Evolutionary conservation across 2,113 vertebrate species (phyloP).

Genomic region (Eidolon helvum): DNA sequence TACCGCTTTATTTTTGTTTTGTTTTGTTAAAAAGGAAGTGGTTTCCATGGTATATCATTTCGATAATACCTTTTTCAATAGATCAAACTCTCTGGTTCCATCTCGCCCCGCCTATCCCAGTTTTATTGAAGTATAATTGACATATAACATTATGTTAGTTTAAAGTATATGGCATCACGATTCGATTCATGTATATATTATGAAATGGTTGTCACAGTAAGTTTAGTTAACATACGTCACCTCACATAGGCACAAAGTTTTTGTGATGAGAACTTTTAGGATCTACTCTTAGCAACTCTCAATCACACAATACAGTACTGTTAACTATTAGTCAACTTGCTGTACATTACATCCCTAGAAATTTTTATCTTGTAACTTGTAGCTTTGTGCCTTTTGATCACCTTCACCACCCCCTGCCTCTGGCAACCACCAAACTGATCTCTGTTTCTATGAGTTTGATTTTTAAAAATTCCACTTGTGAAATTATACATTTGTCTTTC

Average conservation of each 20-base stretch:
- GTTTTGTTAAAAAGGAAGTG: conserved; percentile 36
- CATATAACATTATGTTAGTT: not conserved
- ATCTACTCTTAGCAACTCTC: not conserved
- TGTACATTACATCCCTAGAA: not conserved
- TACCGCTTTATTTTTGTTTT: not conserved
- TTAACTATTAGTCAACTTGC: not conserved
- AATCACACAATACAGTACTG: not conserved
- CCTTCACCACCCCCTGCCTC: not conserved
- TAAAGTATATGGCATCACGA: not conserved
- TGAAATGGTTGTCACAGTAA: not conserved
- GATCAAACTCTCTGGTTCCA: not conserved
- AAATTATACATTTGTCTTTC: not conserved
- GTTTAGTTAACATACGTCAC: not conserved
- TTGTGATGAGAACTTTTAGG: not conserved
- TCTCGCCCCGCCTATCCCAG: not conserved
- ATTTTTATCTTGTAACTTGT: not conserved
- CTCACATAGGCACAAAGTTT: not conserved
- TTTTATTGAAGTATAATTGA: not conserved
- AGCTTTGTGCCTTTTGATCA: not conserved
- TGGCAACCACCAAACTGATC: not conserved
- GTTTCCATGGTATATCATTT: not conserved
- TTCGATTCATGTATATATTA: not conserved
- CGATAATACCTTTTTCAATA: not conserved
- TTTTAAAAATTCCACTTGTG: not conserved
- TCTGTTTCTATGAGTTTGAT: not conserved